Evolutionary conservation across 2,113 vertebrate species (phyloP).

Genomic region (Nerophis ophidion): DNA sequence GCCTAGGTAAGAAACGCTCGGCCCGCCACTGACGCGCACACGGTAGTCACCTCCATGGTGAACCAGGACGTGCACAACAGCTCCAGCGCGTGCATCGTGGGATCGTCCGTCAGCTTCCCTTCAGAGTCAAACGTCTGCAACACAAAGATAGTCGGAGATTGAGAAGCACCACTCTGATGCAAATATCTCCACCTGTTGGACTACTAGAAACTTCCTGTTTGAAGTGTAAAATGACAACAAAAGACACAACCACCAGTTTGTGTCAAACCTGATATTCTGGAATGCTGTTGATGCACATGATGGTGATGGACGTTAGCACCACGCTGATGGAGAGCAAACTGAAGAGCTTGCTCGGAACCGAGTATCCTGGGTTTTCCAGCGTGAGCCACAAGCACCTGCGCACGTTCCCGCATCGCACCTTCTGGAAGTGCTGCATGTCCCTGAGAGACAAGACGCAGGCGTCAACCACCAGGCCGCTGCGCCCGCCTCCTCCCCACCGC

Average conservation of each 20-base stretch:
- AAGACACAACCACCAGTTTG: not conserved
- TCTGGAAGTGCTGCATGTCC: constrained; percentile 84
- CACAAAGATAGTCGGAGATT: not conserved
- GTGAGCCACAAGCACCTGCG: constrained; percentile 92
- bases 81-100: constrained; percentile 80
- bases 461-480: too few species aligned
- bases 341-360: constrained; percentile 93
- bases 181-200: too few species aligned
- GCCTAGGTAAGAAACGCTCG: too few species aligned
- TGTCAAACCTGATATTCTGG: constrained; percentile 81
- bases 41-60: constrained; percentile 78
- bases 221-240: not conserved
- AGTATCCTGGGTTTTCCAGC: constrained; percentile 96
- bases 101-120: constrained; percentile 73
- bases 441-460: constrained; percentile 9
- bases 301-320: constrained; percentile 87
- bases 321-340: constrained; percentile 91
- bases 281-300: constrained; percentile 95
- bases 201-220: not conserved
- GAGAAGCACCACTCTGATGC: too few species aligned
- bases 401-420: constrained; percentile 77
- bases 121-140: constrained; percentile 72
- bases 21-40: not conserved
- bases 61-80: constrained; percentile 97
- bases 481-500: not conserved